phyloP scores from a whole-genome alignment of 2,888 invertebrate genomes.

The Sarcophaga variegata region DNA sequence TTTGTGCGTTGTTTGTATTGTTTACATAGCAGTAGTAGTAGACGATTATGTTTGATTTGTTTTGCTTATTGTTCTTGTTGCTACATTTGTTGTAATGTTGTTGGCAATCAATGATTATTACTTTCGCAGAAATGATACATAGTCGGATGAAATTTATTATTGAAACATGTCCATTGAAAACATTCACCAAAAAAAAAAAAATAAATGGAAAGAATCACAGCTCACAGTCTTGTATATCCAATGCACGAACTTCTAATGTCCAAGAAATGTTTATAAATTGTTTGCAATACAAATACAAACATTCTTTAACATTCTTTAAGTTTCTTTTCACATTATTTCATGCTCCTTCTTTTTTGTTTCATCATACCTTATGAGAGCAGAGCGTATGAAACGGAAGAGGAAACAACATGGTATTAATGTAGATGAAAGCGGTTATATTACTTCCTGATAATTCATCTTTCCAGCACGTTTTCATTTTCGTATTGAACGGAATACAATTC shows the following conservation, averaged over 20 bases:
- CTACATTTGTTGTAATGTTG: conserved; percentile 37
- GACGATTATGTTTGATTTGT: conserved; percentile 65
- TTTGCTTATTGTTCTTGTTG: conserved; percentile 32
- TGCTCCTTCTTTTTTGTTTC: background rate
- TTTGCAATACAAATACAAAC: conserved; percentile 43
- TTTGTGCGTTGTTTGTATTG: conserved; percentile 36
- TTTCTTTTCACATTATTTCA: background rate
- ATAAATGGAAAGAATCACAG: background rate
- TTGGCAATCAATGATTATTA: conserved; percentile 56
- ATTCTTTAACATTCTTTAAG: conserved; percentile 21
- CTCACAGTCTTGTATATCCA: too few relatives aligned
- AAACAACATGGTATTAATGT: background rate
- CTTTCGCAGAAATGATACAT: conserved; percentile 46
- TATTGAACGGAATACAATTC: conserved; percentile 8
- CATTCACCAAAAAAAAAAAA: background rate
- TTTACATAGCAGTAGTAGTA: conserved; percentile 62
- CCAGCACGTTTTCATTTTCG: conserved; percentile 58
- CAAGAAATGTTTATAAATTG: conserved; percentile 21
- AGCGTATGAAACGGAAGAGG: background rate
- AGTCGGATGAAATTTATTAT: conserved; percentile 14
- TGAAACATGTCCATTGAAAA: conserved; percentile 10
- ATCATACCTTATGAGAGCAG: conserved; percentile 9
- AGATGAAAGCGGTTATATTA: conserved; percentile 41
- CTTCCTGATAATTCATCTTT: conserved; percentile 65
- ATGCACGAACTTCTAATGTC: background rate